These are phyloP conservation scores for Gasteruption jaculator DNA, from an alignment of 2,888 invertebrate species.

Conservation along the genomic window DNA sequence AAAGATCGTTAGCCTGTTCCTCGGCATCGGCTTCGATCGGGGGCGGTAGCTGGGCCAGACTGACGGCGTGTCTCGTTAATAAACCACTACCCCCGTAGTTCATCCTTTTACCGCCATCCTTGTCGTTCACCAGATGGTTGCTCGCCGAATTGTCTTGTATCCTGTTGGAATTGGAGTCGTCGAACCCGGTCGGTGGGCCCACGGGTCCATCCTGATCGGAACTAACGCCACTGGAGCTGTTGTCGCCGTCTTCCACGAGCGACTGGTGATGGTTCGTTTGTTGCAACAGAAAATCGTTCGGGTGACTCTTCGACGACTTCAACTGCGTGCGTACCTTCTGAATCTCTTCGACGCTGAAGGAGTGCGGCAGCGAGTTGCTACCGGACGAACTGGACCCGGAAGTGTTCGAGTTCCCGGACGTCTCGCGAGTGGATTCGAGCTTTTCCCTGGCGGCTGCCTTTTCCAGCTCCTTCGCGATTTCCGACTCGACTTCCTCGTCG, in stretches of 20 bases:
- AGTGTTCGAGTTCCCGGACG: conserved; percentile 51
- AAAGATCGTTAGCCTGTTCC: conserved; percentile 58
- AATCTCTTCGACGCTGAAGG: conserved; percentile 84
- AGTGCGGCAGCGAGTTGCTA: conserved; percentile 77
- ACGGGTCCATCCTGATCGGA: conserved; percentile 75
- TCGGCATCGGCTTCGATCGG: conserved; percentile 72
- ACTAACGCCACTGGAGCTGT: conserved; percentile 83
- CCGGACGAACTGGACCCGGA: conserved; percentile 52
- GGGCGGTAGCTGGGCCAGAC: conserved; percentile 76
- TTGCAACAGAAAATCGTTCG: conserved; percentile 69
- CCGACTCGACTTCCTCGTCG: conserved; percentile 52
- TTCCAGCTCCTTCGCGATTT: conserved; percentile 57
- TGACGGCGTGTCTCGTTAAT: conserved; percentile 66
- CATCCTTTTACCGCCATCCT: conserved; percentile 38
- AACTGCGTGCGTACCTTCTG: conserved; percentile 80
- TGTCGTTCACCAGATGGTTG: conserved; percentile 39
- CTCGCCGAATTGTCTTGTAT: conserved; percentile 40
- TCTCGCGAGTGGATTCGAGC: conserved; percentile 49
- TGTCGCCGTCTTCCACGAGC: conserved; percentile 72
- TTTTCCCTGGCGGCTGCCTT: conserved; percentile 53
- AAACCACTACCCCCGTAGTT: conserved; percentile 48
- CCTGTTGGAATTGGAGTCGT: conserved; percentile 44
- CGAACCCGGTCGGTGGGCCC: conserved; percentile 55
- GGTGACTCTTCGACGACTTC: conserved; percentile 83
- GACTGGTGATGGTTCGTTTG: conserved; percentile 51